Conservation (phyloP, 2,113 vertebrate species). For the Chionis minor region DNA sequence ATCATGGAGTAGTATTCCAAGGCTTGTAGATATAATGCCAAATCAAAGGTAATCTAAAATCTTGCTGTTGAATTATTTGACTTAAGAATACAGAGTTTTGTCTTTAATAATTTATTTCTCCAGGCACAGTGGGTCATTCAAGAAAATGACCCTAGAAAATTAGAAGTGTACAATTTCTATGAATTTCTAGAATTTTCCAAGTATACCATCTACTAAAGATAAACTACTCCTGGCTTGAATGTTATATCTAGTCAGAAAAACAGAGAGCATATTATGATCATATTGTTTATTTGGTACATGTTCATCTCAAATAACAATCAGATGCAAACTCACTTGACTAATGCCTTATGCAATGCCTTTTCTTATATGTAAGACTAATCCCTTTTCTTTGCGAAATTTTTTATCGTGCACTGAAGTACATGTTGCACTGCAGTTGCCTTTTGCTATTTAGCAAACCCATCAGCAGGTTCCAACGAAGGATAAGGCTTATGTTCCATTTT, state of each 20-base stretch:
- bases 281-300: background rate
- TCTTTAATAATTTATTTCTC: background rate
- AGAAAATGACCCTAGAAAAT: background rate
- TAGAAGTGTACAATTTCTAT: background rate
- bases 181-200: background rate
- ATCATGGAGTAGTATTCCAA: conserved; percentile 28
- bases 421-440: background rate
- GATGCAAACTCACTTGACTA: background rate
- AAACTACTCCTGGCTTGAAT: background rate
- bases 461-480: background rate
- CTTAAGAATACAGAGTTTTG: background rate
- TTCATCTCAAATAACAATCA: background rate
- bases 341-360: background rate
- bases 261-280: background rate
- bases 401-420: background rate
- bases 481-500: background rate
- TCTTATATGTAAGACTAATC: background rate
- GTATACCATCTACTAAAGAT: background rate
- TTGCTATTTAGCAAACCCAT: background rate
- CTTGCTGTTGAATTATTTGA: conserved; percentile 8
- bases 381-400: background rate
- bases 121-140: background rate
- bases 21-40: background rate
- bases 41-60: conserved; percentile 40
- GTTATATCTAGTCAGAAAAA: background rate